Percentiles rank a stretch among this genome's conserved stretches.
Evolutionary conservation across 1,140 invertebrate genomes (phyloP).

Genomic region (Fopius arisanus): DNA sequence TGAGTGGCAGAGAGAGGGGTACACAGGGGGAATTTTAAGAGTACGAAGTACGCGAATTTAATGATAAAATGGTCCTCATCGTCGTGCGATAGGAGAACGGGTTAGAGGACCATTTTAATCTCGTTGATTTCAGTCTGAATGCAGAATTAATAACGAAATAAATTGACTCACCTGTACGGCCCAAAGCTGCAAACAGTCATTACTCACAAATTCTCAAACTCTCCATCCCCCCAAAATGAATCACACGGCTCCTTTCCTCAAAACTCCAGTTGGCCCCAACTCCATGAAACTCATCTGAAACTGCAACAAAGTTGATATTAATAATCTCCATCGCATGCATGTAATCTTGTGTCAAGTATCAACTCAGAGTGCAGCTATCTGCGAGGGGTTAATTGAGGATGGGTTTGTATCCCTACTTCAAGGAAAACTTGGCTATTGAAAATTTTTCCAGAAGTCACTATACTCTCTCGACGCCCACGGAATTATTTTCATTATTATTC

Average conservation of each 20-base stretch:
- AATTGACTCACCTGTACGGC: background rate
- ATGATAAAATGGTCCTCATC: background rate
- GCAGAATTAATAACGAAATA: background rate
- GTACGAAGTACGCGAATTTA: background rate
- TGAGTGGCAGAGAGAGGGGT: too few species aligned
- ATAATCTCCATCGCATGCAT: constrained; percentile 17
- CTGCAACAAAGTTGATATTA: constrained; percentile 24
- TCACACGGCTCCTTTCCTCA: too few species aligned
- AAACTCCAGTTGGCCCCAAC: background rate
- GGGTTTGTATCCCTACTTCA: background rate
- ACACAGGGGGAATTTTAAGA: too few species aligned
- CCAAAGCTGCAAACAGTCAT: too few species aligned
- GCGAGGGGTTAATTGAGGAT: background rate
- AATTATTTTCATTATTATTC: too few species aligned
- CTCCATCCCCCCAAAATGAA: too few species aligned
- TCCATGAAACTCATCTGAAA: constrained; percentile 9
- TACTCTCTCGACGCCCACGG: too few species aligned
- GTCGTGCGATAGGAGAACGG: too few species aligned
- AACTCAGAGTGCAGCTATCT: background rate
- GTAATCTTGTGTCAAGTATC: constrained; percentile 43
- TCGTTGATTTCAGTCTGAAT: background rate
- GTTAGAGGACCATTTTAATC: background rate
- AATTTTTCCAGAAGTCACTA: too few species aligned
- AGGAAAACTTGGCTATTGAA: too few species aligned
- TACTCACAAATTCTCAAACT: too few species aligned